Evolutionary conservation across 2,888 invertebrate species (phyloP), one percentile per base, ranked within the genome.

Genomic region (Sialis lutaria): DNA sequence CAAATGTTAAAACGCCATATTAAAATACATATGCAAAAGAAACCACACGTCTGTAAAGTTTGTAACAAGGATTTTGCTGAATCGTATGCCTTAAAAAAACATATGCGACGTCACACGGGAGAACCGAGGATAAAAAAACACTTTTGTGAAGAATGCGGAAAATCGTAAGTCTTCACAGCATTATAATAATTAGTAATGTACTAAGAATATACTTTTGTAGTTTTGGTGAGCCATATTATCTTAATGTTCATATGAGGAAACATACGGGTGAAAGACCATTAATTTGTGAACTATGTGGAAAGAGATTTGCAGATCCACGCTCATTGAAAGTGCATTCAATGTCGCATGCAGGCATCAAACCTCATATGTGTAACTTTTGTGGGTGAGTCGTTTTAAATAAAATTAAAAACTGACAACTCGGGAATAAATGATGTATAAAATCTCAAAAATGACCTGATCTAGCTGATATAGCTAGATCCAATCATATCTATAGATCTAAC

Each of bases 31-130:
- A 70, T 72, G 68, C 55, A 65, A 44, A 57, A 62, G 41, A 72
- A 72, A 58, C 69, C 69, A 8, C 68, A 68, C 56, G 51, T 66
- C 47, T 75, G 75, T 55, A 64, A 60, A 33, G 51, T 56, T 34
- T 75, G 75, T 57, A 63, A 60, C 44, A 72, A 72, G 54, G 59
- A 65, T 40, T 75, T 73, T 60, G 62, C 68, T 1, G 75, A 75
- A 58, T 61, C 63, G 51, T 68, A 67, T 56, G 70, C 73, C 34
- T 56, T 75, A 53, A 63, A 64, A 1, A 61, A 73, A 1, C 75
- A 75, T 58, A 54, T 58, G 51, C 67, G 69, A 50, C 66, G 67
- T 4, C 75, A 75, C 60, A 67, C 71, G 35, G 73, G 73, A 3
- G 62, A 70, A 54, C 58, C 58, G 6, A 53, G 59, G 1, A 70